Percentiles rank a stretch among this genome's conserved stretches.
These are phyloP conservation scores for Andrena camellia DNA, from an alignment of 2,888 invertebrate genomes.

Conservation along the genomic window DNA sequence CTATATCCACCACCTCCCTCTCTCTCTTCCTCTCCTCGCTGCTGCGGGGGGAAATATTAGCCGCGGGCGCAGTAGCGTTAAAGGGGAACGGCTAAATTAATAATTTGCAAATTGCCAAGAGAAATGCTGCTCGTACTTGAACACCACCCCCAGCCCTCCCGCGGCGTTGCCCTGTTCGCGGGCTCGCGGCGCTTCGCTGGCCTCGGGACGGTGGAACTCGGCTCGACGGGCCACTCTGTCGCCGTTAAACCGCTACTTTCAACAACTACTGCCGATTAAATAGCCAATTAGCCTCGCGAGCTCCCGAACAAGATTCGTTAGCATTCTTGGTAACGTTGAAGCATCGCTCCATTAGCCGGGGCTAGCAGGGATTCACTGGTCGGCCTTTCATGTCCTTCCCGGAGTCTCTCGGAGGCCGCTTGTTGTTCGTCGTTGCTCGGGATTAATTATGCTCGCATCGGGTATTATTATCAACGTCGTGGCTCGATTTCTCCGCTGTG, in stretches of 20 bases:
- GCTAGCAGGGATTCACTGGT: not conserved
- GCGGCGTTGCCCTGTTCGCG: constrained; percentile 34
- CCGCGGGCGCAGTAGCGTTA: constrained; percentile 65
- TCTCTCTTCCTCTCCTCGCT: constrained; percentile 5
- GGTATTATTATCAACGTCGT: constrained; percentile 22
- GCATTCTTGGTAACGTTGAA: constrained; percentile 16
- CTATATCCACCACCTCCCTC: constrained; percentile 17
- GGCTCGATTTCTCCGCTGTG: constrained; percentile 46
- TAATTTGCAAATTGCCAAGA: constrained; percentile 73
- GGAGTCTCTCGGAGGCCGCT: not conserved
- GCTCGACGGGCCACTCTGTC: constrained; percentile 28
- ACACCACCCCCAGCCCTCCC: not conserved
- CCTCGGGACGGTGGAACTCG: constrained; percentile 2
- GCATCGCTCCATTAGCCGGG: constrained; percentile 7
- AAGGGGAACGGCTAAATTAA: constrained; percentile 74
- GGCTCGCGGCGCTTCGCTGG: constrained; percentile 33
- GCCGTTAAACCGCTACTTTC: constrained; percentile 32
- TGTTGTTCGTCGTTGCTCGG: not conserved
- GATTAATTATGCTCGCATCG: constrained; percentile 42
- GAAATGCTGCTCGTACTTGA: constrained; percentile 55
- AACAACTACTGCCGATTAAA: constrained; percentile 52
- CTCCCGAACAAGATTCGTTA: constrained; percentile 26
- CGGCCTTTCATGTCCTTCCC: not conserved
- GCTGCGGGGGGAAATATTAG: constrained; percentile 68
- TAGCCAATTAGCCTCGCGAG: constrained; percentile 43